These are phyloP conservation scores for Sesamia inferens DNA, from an alignment of 2,888 invertebrate genomes.

Conservation along the genomic window DNA sequence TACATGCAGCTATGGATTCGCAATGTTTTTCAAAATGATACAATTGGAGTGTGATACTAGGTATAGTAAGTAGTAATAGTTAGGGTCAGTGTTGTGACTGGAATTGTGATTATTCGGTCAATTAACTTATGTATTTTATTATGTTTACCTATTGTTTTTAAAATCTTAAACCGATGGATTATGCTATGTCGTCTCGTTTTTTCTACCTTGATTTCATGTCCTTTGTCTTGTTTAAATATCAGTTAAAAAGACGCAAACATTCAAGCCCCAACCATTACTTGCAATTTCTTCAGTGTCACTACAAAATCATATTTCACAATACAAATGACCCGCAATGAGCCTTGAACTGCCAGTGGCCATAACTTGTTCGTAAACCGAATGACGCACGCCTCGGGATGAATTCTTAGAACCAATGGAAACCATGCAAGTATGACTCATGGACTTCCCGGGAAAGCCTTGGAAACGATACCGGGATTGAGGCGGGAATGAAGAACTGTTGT, in stretches of 20 bases:
- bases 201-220: background rate
- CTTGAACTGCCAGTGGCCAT: constrained; percentile 49
- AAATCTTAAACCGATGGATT: too few species aligned
- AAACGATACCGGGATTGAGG: constrained; percentile 37
- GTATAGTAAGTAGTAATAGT: too few species aligned
- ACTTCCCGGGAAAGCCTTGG: constrained; percentile 58
- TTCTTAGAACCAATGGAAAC: constrained; percentile 49
- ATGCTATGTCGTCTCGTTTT: background rate
- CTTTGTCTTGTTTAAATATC: background rate
- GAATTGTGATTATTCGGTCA: too few species aligned
- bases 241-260: background rate
- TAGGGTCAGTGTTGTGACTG: too few species aligned
- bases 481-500: constrained; percentile 18
- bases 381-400: constrained; percentile 54
- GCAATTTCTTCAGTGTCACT: constrained; percentile 13
- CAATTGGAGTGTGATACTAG: too few species aligned
- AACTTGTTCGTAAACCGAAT: constrained; percentile 47
- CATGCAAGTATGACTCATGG: constrained; percentile 51
- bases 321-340: constrained; percentile 24
- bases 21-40: too few species aligned
- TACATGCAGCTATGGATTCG: too few species aligned
- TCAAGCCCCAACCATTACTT: background rate
- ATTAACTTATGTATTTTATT: too few species aligned
- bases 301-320: constrained; percentile 35
- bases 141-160: too few species aligned